Evolutionary conservation across 1,140 invertebrate species (phyloP).

Genomic region (Megalonaias nervosa): DNA sequence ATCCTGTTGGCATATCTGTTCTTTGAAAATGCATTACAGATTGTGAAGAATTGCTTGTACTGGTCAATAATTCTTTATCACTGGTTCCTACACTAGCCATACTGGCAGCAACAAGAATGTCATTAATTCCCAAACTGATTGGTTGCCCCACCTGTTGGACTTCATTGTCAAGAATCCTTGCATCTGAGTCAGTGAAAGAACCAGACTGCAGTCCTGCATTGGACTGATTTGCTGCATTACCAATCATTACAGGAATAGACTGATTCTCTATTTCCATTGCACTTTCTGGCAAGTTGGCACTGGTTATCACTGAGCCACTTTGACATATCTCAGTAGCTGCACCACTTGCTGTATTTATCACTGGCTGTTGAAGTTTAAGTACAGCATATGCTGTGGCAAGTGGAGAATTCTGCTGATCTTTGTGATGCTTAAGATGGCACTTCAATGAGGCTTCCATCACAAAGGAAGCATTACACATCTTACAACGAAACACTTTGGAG

Average conservation of each 20-base stretch:
- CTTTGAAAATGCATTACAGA: not conserved
- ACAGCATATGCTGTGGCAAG: slow-evolving; percentile 52
- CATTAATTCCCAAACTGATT: slow-evolving; percentile 29
- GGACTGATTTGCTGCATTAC: not conserved
- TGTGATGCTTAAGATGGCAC: slow-evolving; percentile 66
- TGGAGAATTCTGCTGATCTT: slow-evolving; percentile 24
- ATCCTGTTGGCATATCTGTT: not conserved
- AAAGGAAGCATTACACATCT: slow-evolving; percentile 61
- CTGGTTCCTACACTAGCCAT: slow-evolving; percentile 22
- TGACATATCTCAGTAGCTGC: not conserved
- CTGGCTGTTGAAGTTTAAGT: slow-evolving; percentile 43
- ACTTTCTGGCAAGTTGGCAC: not conserved
- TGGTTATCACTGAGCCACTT: not conserved
- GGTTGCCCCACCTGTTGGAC: slow-evolving; percentile 1
- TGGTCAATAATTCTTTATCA: not conserved
- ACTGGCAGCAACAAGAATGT: slow-evolving; percentile 30
- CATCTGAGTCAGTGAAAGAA: not conserved
- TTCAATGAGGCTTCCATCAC: slow-evolving; percentile 67
- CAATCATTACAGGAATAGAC: not conserved
- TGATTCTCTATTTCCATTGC: not conserved
- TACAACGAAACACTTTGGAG: slow-evolving; percentile 55
- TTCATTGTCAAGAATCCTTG: not conserved
- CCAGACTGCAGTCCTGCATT: not conserved
- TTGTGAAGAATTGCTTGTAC: slow-evolving; percentile 4
- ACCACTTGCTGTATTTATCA: slow-evolving; percentile 11